A percentile compares a stretch with the other conserved stretches of the same genome.
Evolutionary conservation across 2,797 vertebrate genomes (phyloP).

Genomic region (Nannoperca obscura): DNA sequence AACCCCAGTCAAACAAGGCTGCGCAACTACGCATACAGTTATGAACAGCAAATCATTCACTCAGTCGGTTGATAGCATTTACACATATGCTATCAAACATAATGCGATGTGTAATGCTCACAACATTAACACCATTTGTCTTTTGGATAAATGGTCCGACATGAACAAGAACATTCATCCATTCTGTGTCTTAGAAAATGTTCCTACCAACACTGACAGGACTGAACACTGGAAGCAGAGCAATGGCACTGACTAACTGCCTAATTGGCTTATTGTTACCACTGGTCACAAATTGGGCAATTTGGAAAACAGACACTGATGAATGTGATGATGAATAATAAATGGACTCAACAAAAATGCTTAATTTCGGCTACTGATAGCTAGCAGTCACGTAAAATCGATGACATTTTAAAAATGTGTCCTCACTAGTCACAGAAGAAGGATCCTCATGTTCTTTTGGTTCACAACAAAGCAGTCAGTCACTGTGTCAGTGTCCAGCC

Average conservation of each 20-base stretch:
- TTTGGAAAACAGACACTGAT: slow-evolving; percentile 6
- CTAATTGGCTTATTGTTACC: slow-evolving; percentile 23
- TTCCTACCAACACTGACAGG: slow-evolving; percentile 12
- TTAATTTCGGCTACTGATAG: not conserved
- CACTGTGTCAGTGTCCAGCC: slow-evolving; percentile 21
- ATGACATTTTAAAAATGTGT: slow-evolving; percentile 7
- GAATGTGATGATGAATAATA: slow-evolving; percentile 29
- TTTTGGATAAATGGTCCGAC: slow-evolving; percentile 37
- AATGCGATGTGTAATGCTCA: not conserved
- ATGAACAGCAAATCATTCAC: slow-evolving; percentile 8
- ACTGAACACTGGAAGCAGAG: not conserved
- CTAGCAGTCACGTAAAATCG: slow-evolving; percentile 34
- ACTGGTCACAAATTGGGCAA: slow-evolving; percentile 3
- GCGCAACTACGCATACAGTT: not conserved
- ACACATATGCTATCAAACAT: slow-evolving; percentile 22
- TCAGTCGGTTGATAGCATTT: slow-evolving; percentile 28
- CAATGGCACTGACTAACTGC: slow-evolving; percentile 6
- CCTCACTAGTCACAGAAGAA: not conserved
- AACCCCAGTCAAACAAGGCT: not conserved
- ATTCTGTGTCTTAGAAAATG: not conserved
- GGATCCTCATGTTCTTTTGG: not conserved
- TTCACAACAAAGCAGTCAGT: slow-evolving; percentile 42
- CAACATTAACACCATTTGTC: slow-evolving; percentile 27
- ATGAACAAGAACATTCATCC: slow-evolving; percentile 18
- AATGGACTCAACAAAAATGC: not conserved